Evolutionary conservation across 2,888 invertebrate species (phyloP).

Genomic region (Idaea aversata): DNA sequence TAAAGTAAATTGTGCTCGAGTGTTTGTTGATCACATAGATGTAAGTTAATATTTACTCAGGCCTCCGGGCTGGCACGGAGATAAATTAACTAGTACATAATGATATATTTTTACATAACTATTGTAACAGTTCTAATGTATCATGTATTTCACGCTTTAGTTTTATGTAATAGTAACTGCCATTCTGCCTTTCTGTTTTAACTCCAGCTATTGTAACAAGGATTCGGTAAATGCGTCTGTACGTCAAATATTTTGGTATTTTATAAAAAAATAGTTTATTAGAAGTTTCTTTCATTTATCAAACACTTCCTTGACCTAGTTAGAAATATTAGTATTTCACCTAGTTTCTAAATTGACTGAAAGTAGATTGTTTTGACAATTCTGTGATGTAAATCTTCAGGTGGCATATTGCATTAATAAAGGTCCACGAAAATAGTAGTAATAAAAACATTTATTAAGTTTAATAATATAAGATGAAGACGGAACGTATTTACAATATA

Average conservation of each 20-base stretch:
- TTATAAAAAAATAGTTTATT: conserved; percentile 50
- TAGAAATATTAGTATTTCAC: neutral
- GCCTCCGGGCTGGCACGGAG: conserved; percentile 16
- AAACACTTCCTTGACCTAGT: neutral
- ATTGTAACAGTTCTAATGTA: conserved; percentile 15
- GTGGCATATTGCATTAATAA: neutral
- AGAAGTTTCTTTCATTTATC: conserved; percentile 15
- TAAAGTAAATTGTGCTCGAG: conserved; percentile 47
- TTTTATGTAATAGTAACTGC: conserved; percentile 22
- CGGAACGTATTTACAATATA: conserved; percentile 62
- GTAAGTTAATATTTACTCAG: conserved; percentile 49
- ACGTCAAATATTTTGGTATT: conserved; percentile 63
- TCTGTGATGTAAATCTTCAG: neutral
- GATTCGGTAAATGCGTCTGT: conserved; percentile 51
- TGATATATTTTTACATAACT: conserved; percentile 29
- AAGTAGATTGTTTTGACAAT: neutral
- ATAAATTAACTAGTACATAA: conserved; percentile 25
- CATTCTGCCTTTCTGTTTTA: conserved; percentile 17
- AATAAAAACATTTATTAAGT: conserved; percentile 46
- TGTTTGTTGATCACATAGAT: conserved; percentile 54
- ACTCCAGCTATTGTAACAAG: conserved; percentile 34
- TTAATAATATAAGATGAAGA: conserved; percentile 56
- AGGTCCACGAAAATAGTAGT: neutral
- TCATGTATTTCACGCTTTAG: conserved; percentile 31
- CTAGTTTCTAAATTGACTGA: neutral